Percentiles rank a stretch among this genome's conserved stretches.
Conservation (phyloP, 1,140 invertebrate genomes). For the Lepidurus packardi region DNA sequence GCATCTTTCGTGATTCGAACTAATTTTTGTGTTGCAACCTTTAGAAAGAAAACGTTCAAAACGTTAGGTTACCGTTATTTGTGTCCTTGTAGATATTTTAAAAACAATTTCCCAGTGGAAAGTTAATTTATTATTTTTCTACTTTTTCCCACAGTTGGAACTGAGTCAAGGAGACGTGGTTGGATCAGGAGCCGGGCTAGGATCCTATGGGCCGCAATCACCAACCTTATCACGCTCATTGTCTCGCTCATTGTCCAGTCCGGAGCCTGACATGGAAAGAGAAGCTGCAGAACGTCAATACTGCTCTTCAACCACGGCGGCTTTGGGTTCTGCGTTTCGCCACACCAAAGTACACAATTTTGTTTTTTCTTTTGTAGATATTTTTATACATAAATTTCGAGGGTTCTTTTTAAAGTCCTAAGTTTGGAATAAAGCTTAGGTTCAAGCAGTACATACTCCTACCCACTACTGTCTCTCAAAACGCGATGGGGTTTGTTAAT, state of each 20-base stretch:
- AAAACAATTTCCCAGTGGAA: background rate
- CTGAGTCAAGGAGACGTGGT: constrained; percentile 29
- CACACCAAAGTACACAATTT: background rate
- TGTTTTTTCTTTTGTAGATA: background rate
- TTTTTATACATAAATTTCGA: background rate
- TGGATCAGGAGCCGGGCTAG: background rate
- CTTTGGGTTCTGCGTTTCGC: constrained; percentile 10
- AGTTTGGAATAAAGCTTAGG: background rate
- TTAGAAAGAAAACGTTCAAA: background rate
- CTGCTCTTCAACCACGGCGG: constrained; percentile 27
- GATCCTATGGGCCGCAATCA: constrained; percentile 29
- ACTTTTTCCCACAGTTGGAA: constrained; percentile 14
- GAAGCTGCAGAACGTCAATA: constrained; percentile 27
- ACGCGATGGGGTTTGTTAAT: too few species aligned
- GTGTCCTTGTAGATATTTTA: background rate
- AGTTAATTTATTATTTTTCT: background rate
- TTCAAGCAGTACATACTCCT: too few species aligned
- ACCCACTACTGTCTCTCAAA: too few species aligned
- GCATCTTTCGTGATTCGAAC: background rate
- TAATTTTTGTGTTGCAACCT: background rate
- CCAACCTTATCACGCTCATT: constrained; percentile 6
- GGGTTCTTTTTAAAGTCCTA: background rate
- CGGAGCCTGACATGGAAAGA: constrained; percentile 30
- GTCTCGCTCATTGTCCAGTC: constrained; percentile 32
- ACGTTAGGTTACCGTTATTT: background rate